Base-by-base conservation (phyloP, 2,113 vertebrate genomes). In the Xiphorhynchus elegans region DNA sequence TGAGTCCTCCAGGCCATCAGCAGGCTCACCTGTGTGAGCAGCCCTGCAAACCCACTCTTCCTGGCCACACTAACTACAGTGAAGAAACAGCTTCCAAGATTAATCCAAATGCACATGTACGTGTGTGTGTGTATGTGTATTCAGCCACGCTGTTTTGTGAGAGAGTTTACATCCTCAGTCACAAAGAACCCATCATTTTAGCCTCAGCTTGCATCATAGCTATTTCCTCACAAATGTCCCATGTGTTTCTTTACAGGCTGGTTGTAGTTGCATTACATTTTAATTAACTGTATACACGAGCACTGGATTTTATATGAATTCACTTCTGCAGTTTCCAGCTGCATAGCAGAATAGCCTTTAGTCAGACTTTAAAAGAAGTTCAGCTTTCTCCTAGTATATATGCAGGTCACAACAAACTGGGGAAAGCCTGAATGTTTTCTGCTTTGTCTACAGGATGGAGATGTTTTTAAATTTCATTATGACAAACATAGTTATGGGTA, bases 1-100 rank as follows among this genome's bases (percentile, higher is more conserved):
- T 3, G 47, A 31, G 26, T 31, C 21, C 31, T 69, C 9, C 28
- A 87, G 42, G 40, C 7, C 37, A 62, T 56, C 28, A 80, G 1
- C 18, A 25, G 44, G 23, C 25, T 35, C 74, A 76, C 40, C 47
- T 29, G 35, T 1, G 6, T 4, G 26, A 74, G 24, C 40, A 81
- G 44, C 64, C 40, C 46, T 14, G 35, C 3, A 1, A 78, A n/a
- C 31, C 10, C 7, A 0, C 10, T 50, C 42, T 19, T 11, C 20
- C 42, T 29, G 68, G 7, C 37, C 35, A 19, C 76, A n/a, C 5
- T 15, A 25, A 31, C 37, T 39, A 7, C 0, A 0, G 10, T 6
- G 1, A 42, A 31, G 21, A 79, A 9, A 42, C 24, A 49, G 21
- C 44, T 37, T n/a, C 56, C 73, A 64, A 9, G 16, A 20, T 10